Evolutionary conservation across 2,113 vertebrate genomes (phyloP), one percentile per base, ranked within the genome.

Genomic region (Etia nguti): DNA sequence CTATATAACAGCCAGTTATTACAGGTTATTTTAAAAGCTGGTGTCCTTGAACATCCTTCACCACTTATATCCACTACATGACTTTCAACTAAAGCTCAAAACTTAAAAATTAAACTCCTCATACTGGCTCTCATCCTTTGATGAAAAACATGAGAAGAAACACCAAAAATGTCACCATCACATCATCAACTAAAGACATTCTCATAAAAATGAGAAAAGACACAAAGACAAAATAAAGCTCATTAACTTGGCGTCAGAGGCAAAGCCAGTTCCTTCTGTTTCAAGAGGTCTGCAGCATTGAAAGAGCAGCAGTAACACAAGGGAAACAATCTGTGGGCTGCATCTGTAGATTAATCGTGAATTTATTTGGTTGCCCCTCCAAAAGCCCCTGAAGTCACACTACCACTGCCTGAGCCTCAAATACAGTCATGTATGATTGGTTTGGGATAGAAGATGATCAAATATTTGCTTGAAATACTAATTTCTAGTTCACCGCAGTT

Each of bases 341-440:
- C 9, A 48, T 20, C 68, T 18, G 41, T 24, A 24, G 22, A 46
- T 73, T 75, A 48, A 48, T 4, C 1, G 38, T 75, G 41, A 48
- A 48, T 29, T 48, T 3, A 2, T 12, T 2, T 34, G 34, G 18
- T n/a, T 26, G 22, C 41, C 22, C 62, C 62, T 41, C 20, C 62
- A 22, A 41, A 65, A n/a, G 6, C 10, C n/a, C 13, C 60, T 65
- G 60, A 36, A 65, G 6, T 34, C 60, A 36, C 1, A 1, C 10
- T 65, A 36, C 18, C 3, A 34, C 60, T 36, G 20, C 6, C 29
- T 60, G 57, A 6, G 9, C 59, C 6, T 62, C 41, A 10, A 18
- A 41, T 15, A 0, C 62, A 41, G n/a, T 73, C 41, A 0, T 2
- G 22, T 26, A 1, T 46, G 68, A 29, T 2, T 48, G 9, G 13